These are phyloP conservation scores for Drosophila paulistorum DNA, from an alignment of 1,140 invertebrate genomes.

Conservation along the genomic window DNA sequence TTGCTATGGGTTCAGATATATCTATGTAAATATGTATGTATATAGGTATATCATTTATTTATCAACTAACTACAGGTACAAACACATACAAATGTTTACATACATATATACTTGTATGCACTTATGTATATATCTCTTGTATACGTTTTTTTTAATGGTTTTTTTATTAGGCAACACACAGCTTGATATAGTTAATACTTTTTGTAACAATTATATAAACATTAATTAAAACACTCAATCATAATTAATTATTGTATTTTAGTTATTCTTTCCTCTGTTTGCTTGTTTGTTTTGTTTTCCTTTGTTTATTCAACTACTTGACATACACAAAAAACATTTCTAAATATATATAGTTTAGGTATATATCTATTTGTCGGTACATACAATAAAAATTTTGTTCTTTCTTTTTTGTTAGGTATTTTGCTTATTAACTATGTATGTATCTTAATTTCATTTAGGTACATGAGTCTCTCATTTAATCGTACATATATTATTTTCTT, in stretches of 20 bases:
- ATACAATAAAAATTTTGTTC: constrained; percentile 9
- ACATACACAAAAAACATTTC: constrained; percentile 68
- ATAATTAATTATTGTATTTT: constrained; percentile 51
- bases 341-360: constrained; percentile 53
- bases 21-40: no score
- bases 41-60: constrained; percentile 23
- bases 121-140: constrained; percentile 35
- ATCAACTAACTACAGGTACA: constrained; percentile 72
- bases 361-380: constrained; percentile 36
- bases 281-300: background rate
- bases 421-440: constrained; percentile 25
- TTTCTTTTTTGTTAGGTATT: background rate
- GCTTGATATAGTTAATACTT: constrained; percentile 34
- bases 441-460: constrained; percentile 73
- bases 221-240: constrained; percentile 31
- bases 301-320: constrained; percentile 29
- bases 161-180: constrained; percentile 36
- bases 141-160: constrained; percentile 29
- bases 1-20: constrained; percentile 29
- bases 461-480: constrained; percentile 78
- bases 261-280: constrained; percentile 34
- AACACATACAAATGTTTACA: constrained; percentile 67
- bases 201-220: constrained; percentile 42
- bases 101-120: constrained; percentile 28
- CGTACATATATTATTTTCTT: constrained; percentile 46